Evolutionary conservation across 2,797 vertebrate genomes (phyloP), one percentile per base, ranked within the genome.

Genomic region (Crocidura indochinensis): DNA sequence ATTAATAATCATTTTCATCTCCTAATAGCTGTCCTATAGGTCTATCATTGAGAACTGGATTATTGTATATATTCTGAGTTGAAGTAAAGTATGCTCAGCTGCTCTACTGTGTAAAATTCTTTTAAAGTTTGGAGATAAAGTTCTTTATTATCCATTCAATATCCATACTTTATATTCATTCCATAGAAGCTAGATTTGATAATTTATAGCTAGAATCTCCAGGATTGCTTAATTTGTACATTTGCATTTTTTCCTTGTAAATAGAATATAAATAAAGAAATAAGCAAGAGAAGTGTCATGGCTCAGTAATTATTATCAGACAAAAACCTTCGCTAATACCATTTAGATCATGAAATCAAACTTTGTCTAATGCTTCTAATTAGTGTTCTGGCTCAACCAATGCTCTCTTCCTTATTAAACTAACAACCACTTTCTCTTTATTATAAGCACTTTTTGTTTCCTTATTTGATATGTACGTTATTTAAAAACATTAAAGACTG

Each of bases 231-330:
- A 84, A 60, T 10, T 73, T 60, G 60, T 3, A 1, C 22, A 44
- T 60, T 76, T 75, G 38, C 71, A 72, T 75, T 44, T 87, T 80
- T 87, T 4, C 69, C 14, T 31, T 76, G 38, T 46, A 53, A 80
- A 81, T 77, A 14, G 65, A 67, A 72, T 8, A 10, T 8, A 67
- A 26, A 79, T n/a, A 67, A 92, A 78, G 56, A 78, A 7, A 29
- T 31, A 72, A 31, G 27, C 1, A 44, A 47, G 47, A 20, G 10
- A 68, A 60, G 38, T 29, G 3, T 38, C 19, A 26, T 19, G 4
- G 8, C 10, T 53, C 56, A 64, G 38, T 44, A 20, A 6, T 76
- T 87, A 10, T 9, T 87, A 46, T 47, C 73, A 82, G 62, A 19
- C 44, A 65, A 68, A 56, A 14, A 64, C 2, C 53, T 84, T 47